Evolutionary conservation across 2,113 vertebrate genomes (phyloP), one percentile per base, ranked within the genome.

Genomic region (Zapus hudsonius): DNA sequence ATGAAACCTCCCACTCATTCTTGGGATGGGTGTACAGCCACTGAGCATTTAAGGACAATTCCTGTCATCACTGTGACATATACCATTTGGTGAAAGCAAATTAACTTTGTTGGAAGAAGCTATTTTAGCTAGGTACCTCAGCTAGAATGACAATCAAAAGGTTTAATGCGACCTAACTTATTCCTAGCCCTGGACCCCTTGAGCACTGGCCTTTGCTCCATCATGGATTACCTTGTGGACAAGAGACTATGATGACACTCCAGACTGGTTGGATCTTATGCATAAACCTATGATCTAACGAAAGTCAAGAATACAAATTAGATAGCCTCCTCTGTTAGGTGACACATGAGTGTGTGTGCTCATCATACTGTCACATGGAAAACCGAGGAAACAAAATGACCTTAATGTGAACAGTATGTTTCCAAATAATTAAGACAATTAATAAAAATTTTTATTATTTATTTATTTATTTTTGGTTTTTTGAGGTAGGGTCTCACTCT

Each of bases 351-450:
- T 70, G 16, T 42, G 5, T 72, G 25, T 64, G 74, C 19, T 79
- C 44, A 66, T 90, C 63, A 74, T 17, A 40, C 69, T 61, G 87
- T 87, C 42, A 87, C 47, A 93, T 19, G 44, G 31, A 38, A 74
- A 17, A 82, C 69, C 84, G 42, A 82, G 61, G 89, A 89, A 86
- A 55, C 42, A 91, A 85, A 69, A 17, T 42, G 42, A n/a, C 40
- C 80, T 79, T 55, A 69, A 63, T 38, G 36, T 40, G 12, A 93
- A 31, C 59, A 63, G 82, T 67, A 31, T 92, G 12, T 84, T 84
- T 87, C 57, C 66, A 84, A 92, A 69, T 79, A 89, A 89, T 63
- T 74, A 78, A 93, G 76, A 70, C 22, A 84, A 74, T 33, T 29
- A 42, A 82, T 38, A 15, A 44, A 66, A 38, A 27, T 15, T 5